Base-by-base conservation (phyloP, 2,888 invertebrate genomes). In the Loripinus fragilis region DNA sequence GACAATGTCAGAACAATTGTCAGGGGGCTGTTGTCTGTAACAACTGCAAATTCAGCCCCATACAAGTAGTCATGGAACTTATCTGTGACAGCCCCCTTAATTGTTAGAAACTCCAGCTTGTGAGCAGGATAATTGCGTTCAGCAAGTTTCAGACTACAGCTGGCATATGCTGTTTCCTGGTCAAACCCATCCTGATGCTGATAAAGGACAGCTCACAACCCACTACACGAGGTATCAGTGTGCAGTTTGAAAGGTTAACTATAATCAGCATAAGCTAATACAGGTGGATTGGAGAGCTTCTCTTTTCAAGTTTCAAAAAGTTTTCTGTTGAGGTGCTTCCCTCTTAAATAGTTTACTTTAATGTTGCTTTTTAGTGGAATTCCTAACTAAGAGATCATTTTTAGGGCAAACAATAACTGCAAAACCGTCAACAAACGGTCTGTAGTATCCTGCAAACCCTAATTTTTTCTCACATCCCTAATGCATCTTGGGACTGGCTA, bases 231-330 rank as follows among this genome's bases (percentile, higher is more conserved):
- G 28, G 78, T 76, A 73, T 83, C 80, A 30, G 52, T 45, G 33
- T 78, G 64, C 3, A 84, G 8, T 15, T 48, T n/a, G 55, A 80
- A 81, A n/a, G 76, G 81, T n/a, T 66, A 65, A 2, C 15, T 33
- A n/a, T 66, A 85, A 72, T 82, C 80, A 10, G 81, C 80, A 74
- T 74, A 82, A 0, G 72, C 74, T 33, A 81, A 68, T 3, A 82
- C 48, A 2, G 85, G 81, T 15, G 73, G 72, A 12, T 23, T 42
- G 10, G 72, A 65, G 5, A 80, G 65, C n/a, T 72, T 60, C 25
- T 76, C 64, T n/a, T 65, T 28, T 78, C 28, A 12, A 20, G 38
- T 15, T 66, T 70, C 45, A 45, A 45, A 20, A 3, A 20, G 2
- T 38, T 38, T 38, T 38, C 17, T 45, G 3, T 45, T 45, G 45